Conservation (phyloP, 2,888 invertebrate genomes). For the Mythimna loreyi region DNA sequence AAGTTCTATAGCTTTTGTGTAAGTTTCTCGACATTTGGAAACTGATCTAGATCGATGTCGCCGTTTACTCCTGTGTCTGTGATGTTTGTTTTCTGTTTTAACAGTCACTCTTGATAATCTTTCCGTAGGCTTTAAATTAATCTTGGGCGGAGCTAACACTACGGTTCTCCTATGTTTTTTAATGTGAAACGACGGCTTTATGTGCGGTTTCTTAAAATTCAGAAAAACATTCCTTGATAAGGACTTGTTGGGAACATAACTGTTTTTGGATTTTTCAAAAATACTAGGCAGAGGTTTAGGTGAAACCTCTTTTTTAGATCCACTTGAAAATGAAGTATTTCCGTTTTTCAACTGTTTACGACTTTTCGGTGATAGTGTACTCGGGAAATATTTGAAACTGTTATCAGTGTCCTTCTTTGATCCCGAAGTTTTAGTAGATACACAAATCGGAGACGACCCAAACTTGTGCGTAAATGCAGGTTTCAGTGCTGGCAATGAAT, state of each 20-base stretch:
- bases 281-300: constrained; percentile 80
- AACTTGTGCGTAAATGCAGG: constrained; percentile 88
- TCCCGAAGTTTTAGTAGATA: constrained; percentile 71
- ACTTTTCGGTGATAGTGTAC: constrained; percentile 81
- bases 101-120: constrained; percentile 84
- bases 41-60: constrained; percentile 87
- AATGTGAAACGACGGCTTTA: constrained; percentile 84
- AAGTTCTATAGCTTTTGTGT: constrained; percentile 92
- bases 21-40: constrained; percentile 88
- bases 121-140: constrained; percentile 85
- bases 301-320: constrained; percentile 79
- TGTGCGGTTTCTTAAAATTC: constrained; percentile 85
- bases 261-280: constrained; percentile 87
- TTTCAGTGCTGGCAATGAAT: constrained; percentile 82
- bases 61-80: constrained; percentile 86
- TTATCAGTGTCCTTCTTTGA: constrained; percentile 80
- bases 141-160: constrained; percentile 87
- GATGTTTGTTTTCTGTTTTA: constrained; percentile 87
- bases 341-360: constrained; percentile 78
- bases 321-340: constrained; percentile 68
- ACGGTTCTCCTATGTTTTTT: constrained; percentile 91
- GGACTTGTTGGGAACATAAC: constrained; percentile 86
- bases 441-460: constrained; percentile 84
- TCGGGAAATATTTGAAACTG: constrained; percentile 73
- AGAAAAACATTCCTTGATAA: constrained; percentile 87